Evolutionary conservation across 1,140 invertebrate genomes (phyloP).

Genomic region (Drosophila sproati): DNA sequence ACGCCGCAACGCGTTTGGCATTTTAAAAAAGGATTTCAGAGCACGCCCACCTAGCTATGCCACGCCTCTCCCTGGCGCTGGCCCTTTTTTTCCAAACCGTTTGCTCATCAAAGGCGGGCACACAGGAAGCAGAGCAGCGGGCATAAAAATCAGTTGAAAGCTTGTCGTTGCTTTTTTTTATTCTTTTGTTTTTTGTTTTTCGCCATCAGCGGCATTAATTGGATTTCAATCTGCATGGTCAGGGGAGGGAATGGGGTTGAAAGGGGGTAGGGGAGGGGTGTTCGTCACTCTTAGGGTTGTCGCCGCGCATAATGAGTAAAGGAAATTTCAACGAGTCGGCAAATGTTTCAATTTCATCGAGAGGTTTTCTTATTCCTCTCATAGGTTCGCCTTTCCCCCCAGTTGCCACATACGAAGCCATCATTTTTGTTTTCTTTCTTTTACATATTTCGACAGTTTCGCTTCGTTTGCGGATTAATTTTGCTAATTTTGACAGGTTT

Average conservation of each 20-base stretch:
- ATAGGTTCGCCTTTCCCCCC: background rate
- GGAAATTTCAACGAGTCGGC: constrained; percentile 68
- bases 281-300: constrained; percentile 48
- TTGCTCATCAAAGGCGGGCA: constrained; percentile 56
- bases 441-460: constrained; percentile 62
- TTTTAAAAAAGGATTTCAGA: constrained; percentile 58
- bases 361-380: constrained; percentile 1
- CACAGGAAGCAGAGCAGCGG: constrained; percentile 15
- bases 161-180: constrained; percentile 46
- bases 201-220: constrained; percentile 71
- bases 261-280: background rate
- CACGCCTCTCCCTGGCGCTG: constrained; percentile 27
- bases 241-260: constrained; percentile 1
- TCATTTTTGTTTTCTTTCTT: constrained; percentile 60
- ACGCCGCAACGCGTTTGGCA: constrained; percentile 74
- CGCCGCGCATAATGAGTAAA: constrained; percentile 68
- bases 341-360: constrained; percentile 75
- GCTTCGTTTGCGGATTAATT: constrained; percentile 70
- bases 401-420: constrained; percentile 63
- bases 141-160: constrained; percentile 72
- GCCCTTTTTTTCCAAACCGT: constrained; percentile 70
- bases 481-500: constrained; percentile 77
- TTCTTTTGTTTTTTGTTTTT: constrained; percentile 30
- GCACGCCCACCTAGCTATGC: constrained; percentile 33
- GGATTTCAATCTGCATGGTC: constrained; percentile 68